These are phyloP conservation scores for Andrena marginata DNA, from an alignment of 2,888 invertebrate species.

Conservation along the genomic window DNA sequence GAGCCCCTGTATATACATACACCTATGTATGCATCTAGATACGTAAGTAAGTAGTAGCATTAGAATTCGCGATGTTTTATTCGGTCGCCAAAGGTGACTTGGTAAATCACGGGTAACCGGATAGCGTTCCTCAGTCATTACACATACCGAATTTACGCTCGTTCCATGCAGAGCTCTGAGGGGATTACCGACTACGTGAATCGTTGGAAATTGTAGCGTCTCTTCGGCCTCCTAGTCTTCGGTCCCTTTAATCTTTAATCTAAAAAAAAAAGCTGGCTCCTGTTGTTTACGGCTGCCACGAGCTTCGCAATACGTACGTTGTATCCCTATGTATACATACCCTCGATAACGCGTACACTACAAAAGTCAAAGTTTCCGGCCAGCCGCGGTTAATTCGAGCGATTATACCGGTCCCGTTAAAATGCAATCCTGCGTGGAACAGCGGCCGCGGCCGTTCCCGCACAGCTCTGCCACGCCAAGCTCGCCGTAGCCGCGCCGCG, in stretches of 20 bases:
- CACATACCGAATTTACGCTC: constrained; percentile 68
- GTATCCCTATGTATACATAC: no score
- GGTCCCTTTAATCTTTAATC: constrained; percentile 50
- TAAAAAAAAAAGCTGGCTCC: constrained; percentile 49
- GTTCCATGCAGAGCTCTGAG: constrained; percentile 42
- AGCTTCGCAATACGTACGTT: not conserved
- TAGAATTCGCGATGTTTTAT: constrained; percentile 73
- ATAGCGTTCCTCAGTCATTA: constrained; percentile 67
- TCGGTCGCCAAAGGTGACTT: constrained; percentile 72
- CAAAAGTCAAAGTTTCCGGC: constrained; percentile 31
- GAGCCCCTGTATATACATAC: no score
- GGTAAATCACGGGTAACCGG: constrained; percentile 78
- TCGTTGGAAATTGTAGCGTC: constrained; percentile 50
- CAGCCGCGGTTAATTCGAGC: constrained; percentile 49
- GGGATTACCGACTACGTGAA: constrained; percentile 44
- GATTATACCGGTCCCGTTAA: constrained; percentile 49
- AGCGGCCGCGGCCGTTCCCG: constrained; percentile 27
- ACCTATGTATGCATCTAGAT: no score
- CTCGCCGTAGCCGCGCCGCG: constrained; percentile 59
- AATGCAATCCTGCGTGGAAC: constrained; percentile 51
- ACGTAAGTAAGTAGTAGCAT: constrained; percentile 20
- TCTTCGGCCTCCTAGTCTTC: constrained; percentile 5
- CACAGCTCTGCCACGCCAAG: constrained; percentile 36
- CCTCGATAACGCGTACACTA: not conserved
- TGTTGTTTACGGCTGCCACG: not conserved